These are phyloP conservation scores for Erpornis zantholeuca DNA, from an alignment of 2,113 vertebrate genomes.

Conservation along the genomic window DNA sequence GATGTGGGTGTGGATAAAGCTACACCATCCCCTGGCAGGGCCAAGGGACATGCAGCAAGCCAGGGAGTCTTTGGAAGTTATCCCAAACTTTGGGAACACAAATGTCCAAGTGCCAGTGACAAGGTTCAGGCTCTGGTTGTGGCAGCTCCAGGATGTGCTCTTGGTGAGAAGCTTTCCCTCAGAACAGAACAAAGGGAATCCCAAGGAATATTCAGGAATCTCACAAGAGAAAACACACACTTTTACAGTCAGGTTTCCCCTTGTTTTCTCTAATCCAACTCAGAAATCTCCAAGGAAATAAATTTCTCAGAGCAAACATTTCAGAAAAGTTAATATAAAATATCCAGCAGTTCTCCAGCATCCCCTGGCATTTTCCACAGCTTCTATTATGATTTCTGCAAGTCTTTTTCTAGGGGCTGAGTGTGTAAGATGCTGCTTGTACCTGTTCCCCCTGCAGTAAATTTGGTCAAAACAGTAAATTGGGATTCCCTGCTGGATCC, in stretches of 20 bases:
- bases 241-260: neutral
- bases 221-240: neutral
- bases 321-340: neutral
- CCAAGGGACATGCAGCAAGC: neutral
- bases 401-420: neutral
- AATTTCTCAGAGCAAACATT: neutral
- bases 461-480: neutral
- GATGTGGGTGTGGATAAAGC: neutral
- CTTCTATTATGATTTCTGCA: neutral
- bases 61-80: neutral
- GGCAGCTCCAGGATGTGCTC: neutral
- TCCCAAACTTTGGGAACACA: neutral
- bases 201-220: neutral
- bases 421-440: neutral
- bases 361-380: neutral
- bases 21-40: neutral
- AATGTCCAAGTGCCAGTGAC: neutral
- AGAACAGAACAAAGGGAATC: neutral
- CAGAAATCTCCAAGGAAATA: neutral
- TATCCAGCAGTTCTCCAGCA: neutral
- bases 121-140: neutral
- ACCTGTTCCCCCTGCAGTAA: neutral
- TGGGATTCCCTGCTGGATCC: neutral
- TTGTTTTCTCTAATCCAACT: neutral
- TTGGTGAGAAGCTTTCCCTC: neutral